Base-by-base conservation (phyloP, 2,797 vertebrate genomes). In the Mus minutoides region DNA sequence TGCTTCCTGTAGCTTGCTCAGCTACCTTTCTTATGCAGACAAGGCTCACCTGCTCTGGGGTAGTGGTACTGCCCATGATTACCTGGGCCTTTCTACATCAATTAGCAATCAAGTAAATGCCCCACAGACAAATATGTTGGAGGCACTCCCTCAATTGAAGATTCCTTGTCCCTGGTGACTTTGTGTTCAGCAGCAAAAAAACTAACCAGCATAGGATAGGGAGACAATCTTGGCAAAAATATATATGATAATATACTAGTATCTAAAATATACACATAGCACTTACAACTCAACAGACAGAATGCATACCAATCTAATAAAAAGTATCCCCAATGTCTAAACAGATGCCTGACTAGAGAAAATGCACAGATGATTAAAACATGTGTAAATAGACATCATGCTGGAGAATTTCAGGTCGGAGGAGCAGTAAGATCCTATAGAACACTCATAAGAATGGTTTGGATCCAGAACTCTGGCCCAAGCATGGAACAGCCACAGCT, bases 391-490 rank as follows among this genome's bases (percentile, higher is more conserved):
- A 26, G 67, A 22, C 22, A 12, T 56, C 29, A 0, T 8, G 12
- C 0, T 14, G 1, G 0, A 5, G 10, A 75, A 37, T 4, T 34
- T 49, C 43, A 49, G 37, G 14, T 29, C 6, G 43, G 37, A 21
- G 22, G 17, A 43, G 29, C 49, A 49, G 34, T 1, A 21, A 76
- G 87, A 9, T 56, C 43, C 6, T 21, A 17, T 8, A 29, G 60
- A 67, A 69, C 60, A 8, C 31, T 37, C 0, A 0, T 1, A 1
- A 17, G 76, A 26, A 54, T 2, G 22, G 31, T n/a, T 22, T 7
- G 11, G 71, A 49, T 54, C 46, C 82, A 79, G 79, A 37, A 37
- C 4, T 0, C 22, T 7, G 29, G 3, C 1, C 0, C 22, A 16
- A 52, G 19, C 1, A 6, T 0, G 11, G 16, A 9, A 3, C 7